Base-by-base conservation (phyloP, 2,888 invertebrate species). In the Leptinotarsa peninsularis region DNA sequence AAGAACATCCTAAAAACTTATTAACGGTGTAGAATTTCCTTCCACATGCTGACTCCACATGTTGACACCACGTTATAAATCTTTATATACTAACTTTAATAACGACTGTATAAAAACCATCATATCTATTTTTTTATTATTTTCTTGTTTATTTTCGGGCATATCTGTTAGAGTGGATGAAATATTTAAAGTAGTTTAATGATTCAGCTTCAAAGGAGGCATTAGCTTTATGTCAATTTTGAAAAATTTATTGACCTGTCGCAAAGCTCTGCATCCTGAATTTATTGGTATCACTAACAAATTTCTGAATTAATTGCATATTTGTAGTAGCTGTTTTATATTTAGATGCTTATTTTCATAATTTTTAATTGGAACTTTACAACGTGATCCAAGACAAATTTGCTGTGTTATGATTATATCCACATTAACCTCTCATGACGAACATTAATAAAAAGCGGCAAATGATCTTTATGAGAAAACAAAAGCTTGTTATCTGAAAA, bases 191-290 rank as follows among this genome's bases (percentile, higher is more conserved):
- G 70, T 67, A 54, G 74, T 77, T 73, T 77, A 79, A 77, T 73
- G 76, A 78, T 70, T 71, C 23, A 50, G 76, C 75, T 73, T 76
- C 76, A 78, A 77, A 78, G 74, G 66, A 68, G 49, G 60, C 70
- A 80, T 78, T 80, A 76, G 76, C 77, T 70, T 43, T 43, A 70
- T 67, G 77, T 75, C 74, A 74, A 76, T 76, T 77, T 74, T 63
- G 43, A 78, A 75, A 72, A 78, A 78, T 80, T 77, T 80, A 76
- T 76, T 68, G 67, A 27, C 70, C 70, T 66, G 75, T 69, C 72
- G 71, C 66, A 72, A 71, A 75, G 72, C 50, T 58, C 66, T 69
- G 71, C 72, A 72, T 75, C 68, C 17, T 49, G 21, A 66, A 74
- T 76, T 76, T 73, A 71, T 76, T 52, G 60, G 43, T 18, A 13